Evolutionary conservation across 1,140 invertebrate species (phyloP), one percentile per base, ranked within the genome.

Genomic region (Heliconius melpomene): DNA sequence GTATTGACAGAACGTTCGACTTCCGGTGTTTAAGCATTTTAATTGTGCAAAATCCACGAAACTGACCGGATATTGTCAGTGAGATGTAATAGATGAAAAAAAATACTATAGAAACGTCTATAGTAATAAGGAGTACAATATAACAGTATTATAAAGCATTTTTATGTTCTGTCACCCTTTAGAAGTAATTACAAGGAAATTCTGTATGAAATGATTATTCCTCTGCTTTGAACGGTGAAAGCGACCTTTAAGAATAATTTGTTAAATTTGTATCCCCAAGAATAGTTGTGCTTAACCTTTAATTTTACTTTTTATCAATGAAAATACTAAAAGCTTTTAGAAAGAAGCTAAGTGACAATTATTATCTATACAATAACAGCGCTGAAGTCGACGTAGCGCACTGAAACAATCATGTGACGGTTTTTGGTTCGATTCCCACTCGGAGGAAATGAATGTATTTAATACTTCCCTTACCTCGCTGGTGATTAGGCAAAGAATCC

Each of bases 31-130:
- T 2, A 40, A 32, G 74, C 66, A 46, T 82, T 36, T 79, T 78
- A 81, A 85, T 85, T 85, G 83, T 84, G 78, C 84, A 85, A 85
- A 81, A 57, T 74, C 78, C 74, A 54, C 36, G 76, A 79, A 80
- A 81, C 60, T 84, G 79, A 83, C 84, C 84, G 84, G 84, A 85
- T 77, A 70, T 76, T 72, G 71, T 38, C 18, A 72, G 36, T 40
- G 13, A 38, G 7, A 40, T 71, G 71, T 38, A 29, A 72, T 16
- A 32, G 18, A 66, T 54, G 32, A n/a, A 36, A 32, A 16, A 36
- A 57, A 9, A 8, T 60, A 8, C 50, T 29, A 54, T 70, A 26
- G 26, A 29, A 46, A 52, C 50, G 7, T 52, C 18, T 52, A 52
- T 20, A 52, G 50, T 52, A 20, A 52, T 52, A 52, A 52, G 18